These are phyloP conservation scores for Dinocampus coccinellae DNA, from an alignment of 2,888 invertebrate genomes.

Conservation along the genomic window DNA sequence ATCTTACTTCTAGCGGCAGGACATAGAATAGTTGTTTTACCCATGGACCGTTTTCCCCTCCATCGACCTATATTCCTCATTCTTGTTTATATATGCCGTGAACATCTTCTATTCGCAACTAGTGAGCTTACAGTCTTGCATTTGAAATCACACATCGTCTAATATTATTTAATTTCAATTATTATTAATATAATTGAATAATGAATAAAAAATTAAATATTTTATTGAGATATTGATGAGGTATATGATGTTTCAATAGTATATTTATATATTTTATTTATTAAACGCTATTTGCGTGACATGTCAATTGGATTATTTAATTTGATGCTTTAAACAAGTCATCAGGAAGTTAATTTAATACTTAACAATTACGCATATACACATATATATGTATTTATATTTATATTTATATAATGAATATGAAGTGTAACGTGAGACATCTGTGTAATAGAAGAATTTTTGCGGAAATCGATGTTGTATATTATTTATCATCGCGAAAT, in stretches of 20 bases:
- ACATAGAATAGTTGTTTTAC: slow-evolving; percentile 42
- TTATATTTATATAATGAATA: slow-evolving; percentile 8
- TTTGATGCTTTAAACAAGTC: background rate
- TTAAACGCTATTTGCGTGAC: background rate
- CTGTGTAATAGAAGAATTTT: background rate
- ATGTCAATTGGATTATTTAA: background rate
- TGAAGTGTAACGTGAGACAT: slow-evolving; percentile 15
- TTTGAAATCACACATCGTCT: background rate
- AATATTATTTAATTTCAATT: background rate
- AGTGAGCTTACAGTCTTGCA: slow-evolving; percentile 40
- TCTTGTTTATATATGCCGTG: slow-evolving; percentile 66
- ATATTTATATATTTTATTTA: background rate
- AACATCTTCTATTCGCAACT: slow-evolving; percentile 59
- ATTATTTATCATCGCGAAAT: slow-evolving; percentile 6
- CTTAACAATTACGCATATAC: background rate
- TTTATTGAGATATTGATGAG: too few relatives aligned
- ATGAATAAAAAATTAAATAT: background rate
- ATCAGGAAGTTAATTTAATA: background rate
- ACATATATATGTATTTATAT: background rate
- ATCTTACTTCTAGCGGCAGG: slow-evolving; percentile 37
- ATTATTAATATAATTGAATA: background rate
- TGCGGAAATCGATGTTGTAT: background rate
- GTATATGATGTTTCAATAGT: too few relatives aligned
- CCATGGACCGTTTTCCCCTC: slow-evolving; percentile 65
- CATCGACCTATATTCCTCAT: slow-evolving; percentile 65